Conservation (phyloP, 2,888 invertebrate genomes). For the Pemphredon lugubris region DNA sequence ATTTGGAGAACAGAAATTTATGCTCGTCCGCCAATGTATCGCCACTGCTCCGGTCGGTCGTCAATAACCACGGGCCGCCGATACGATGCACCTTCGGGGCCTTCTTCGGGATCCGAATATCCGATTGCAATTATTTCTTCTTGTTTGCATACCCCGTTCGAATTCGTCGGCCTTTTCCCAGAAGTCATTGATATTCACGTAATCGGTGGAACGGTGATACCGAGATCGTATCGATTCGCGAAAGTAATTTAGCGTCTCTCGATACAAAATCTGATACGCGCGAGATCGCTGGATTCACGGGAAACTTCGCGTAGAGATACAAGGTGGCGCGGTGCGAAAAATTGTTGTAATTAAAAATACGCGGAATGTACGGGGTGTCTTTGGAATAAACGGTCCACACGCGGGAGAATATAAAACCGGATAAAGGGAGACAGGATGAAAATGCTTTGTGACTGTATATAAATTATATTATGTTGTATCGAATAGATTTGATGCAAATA, state of each 20-base stretch:
- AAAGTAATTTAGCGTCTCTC: conserved; percentile 8
- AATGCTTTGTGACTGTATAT: too few relatives aligned
- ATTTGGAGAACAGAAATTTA: conserved; percentile 65
- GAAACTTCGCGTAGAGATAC: too few relatives aligned
- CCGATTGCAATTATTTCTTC: conserved; percentile 76
- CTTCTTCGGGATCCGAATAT: conserved; percentile 73
- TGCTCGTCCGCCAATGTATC: conserved; percentile 72
- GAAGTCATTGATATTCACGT: conserved; percentile 56
- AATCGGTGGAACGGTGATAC: conserved; percentile 41
- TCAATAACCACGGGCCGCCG: conserved; percentile 73
- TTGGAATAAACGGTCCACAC: too few relatives aligned
- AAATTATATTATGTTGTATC: too few relatives aligned
- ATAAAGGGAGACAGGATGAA: too few relatives aligned
- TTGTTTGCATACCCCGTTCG: conserved; percentile 65
- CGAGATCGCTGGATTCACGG: too few relatives aligned
- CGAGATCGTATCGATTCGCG: conserved; percentile 43
- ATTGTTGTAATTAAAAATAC: too few relatives aligned
- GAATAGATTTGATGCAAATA: too few relatives aligned
- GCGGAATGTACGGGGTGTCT: too few relatives aligned
- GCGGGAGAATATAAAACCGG: too few relatives aligned
- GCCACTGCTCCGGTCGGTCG: conserved; percentile 70
- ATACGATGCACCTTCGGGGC: conserved; percentile 72
- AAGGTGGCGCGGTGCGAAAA: too few relatives aligned
- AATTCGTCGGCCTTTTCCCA: conserved; percentile 50
- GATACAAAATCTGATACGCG: too few relatives aligned